Percentiles rank a stretch among this genome's conserved stretches.
phyloP scores from a whole-genome alignment of 2,113 vertebrate species.

The Polypterus senegalus region DNA sequence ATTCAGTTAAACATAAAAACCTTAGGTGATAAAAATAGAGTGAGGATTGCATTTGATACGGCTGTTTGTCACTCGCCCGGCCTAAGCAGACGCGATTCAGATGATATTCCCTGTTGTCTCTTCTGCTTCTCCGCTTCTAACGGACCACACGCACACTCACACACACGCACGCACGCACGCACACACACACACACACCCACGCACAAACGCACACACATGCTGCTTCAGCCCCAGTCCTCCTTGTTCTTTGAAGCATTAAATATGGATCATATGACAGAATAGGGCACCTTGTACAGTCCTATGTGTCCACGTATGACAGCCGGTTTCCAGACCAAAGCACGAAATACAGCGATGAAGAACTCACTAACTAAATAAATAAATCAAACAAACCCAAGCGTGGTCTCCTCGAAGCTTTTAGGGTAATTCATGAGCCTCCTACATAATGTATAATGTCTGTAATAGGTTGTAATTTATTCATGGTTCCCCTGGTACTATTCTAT shows the following conservation, averaged over 20 bases:
- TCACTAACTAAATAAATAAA: no score
- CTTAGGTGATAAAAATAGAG: no score
- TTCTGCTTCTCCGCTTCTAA: no score
- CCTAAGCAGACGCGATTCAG: no score
- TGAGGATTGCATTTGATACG: no score
- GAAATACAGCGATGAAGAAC: not conserved
- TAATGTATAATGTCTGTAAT: slow-evolving; percentile 28
- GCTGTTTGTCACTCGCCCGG: no score
- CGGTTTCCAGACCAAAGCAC: slow-evolving; percentile 29
- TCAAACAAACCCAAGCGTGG: not conserved
- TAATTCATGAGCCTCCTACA: slow-evolving; percentile 30
- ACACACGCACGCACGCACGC: no score
- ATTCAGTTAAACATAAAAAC: no score
- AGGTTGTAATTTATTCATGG: slow-evolving; percentile 22
- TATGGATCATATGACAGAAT: slow-evolving; percentile 35
- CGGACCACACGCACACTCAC: no score
- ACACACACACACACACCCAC: not conserved
- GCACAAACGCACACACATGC: not conserved
- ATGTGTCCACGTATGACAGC: slow-evolving; percentile 34
- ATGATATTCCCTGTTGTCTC: no score
- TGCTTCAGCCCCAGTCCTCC: slow-evolving; percentile 22
- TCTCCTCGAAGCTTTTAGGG: slow-evolving; percentile 22
- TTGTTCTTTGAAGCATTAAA: slow-evolving; percentile 36
- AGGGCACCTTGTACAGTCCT: slow-evolving; percentile 40
- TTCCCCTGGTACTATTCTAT: slow-evolving; percentile 17